Conservation (phyloP, 2,888 invertebrate species). For the Dinocampus coccinellae region DNA sequence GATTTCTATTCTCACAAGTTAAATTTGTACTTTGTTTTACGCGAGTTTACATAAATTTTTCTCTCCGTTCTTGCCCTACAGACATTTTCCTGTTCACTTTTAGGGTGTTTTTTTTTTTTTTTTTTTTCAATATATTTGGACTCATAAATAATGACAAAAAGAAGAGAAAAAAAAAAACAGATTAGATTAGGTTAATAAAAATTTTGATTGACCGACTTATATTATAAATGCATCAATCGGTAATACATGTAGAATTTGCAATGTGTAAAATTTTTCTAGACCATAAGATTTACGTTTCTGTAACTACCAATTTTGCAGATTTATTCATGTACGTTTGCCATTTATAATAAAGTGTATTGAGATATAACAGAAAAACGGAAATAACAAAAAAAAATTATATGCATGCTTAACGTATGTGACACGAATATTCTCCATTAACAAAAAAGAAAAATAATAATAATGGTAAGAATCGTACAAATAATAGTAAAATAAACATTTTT, state of each 20-base stretch:
- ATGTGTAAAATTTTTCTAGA: slow-evolving; percentile 53
- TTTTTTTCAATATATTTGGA: slow-evolving; percentile 45
- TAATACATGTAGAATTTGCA: slow-evolving; percentile 42
- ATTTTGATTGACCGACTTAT: slow-evolving; percentile 5
- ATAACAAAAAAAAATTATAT: slow-evolving; percentile 19
- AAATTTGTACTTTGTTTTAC: neutral
- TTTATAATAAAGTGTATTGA: slow-evolving; percentile 66
- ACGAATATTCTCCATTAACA: neutral
- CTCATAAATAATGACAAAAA: slow-evolving; percentile 16
- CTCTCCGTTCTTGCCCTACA: neutral
- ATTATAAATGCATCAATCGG: slow-evolving; percentile 32
- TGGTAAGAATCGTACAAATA: too few species aligned
- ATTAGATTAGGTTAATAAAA: neutral
- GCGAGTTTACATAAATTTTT: slow-evolving; percentile 5
- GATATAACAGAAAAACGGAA: slow-evolving; percentile 40
- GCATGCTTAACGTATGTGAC: slow-evolving; percentile 8
- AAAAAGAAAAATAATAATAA: slow-evolving; percentile 7
- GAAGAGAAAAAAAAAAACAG: neutral
- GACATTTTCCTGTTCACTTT: neutral
- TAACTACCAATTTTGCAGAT: slow-evolving; percentile 59
- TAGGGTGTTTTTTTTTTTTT: neutral
- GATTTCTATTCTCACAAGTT: slow-evolving; percentile 4
- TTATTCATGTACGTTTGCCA: slow-evolving; percentile 66
- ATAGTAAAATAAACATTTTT: neutral
- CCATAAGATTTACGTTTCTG: slow-evolving; percentile 65